Evolutionary conservation across 2,888 invertebrate species (phyloP), one percentile per base, ranked within the genome.

Genomic region (Sipha maydis): DNA sequence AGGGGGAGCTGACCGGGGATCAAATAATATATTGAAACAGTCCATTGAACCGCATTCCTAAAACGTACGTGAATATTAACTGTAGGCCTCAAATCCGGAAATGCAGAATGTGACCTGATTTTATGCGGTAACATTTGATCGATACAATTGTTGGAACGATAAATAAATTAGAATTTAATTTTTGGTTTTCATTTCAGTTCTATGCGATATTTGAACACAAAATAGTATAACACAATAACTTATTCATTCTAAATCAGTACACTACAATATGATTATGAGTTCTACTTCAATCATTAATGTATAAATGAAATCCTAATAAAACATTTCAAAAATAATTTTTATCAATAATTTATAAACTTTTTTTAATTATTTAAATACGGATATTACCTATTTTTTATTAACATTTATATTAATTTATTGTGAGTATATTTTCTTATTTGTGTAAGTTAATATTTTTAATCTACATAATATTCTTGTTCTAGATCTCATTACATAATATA

Each of bases 11-110:
- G 77, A 31, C 38, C 1, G 76, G 41, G 76, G 77, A 78, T 78
- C 67, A 61, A 85, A 84, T 41, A 85, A 76, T 41, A 56, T 77
- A 85, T 77, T 19, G 69, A 34, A 54, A 69, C 69, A 34, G 61
- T 76, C 84, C 31, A n/a, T 48, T 67, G 77, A 25, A 85, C 85
- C 77, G 85, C 85, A 85, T 78, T 78, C 77, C 34, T 78, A 25
- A 85, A 17, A 78, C 31, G 67, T 67, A 21, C 28, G 25, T 69
- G 77, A 48, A 78, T 67, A 19, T 78, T 34, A 21, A 34, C 19
- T 76, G 76, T 9, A 69, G 54, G 34, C 34, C n/a, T 69, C 31
- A 21, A 77, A 85, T 85, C 69, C 84, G 76, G 76, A 76, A 76
- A 76, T 76, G 34, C 78, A 31, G 69, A 11, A 69, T 54, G 69